Conservation (phyloP, 2,888 invertebrate species). For the Itoplectis maculator region DNA sequence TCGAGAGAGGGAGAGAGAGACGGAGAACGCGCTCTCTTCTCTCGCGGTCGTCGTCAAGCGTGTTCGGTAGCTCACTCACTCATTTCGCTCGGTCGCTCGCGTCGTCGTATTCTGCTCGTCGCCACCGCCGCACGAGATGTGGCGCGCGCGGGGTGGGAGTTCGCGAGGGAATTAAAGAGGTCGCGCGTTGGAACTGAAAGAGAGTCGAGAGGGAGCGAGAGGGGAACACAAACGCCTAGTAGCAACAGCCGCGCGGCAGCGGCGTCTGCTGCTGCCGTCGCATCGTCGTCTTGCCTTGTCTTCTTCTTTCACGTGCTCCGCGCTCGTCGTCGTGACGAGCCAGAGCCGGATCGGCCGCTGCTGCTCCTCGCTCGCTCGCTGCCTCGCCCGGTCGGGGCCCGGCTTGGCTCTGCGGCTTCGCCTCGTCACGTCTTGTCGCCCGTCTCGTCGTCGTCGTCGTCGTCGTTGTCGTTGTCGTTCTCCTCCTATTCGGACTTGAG, state of each 20-base stretch:
- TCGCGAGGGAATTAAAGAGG: slow-evolving; percentile 45
- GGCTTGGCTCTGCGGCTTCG: slow-evolving; percentile 13
- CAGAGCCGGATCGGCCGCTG: slow-evolving; percentile 32
- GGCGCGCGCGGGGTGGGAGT: slow-evolving; percentile 8
- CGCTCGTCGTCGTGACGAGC: slow-evolving; percentile 28
- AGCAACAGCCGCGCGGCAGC: slow-evolving; percentile 9
- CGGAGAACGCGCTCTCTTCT: neutral
- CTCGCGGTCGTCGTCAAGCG: slow-evolving; percentile 16
- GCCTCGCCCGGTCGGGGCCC: slow-evolving; percentile 33
- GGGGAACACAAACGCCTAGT: slow-evolving; percentile 26
- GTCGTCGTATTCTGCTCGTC: neutral
- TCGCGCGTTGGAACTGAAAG: slow-evolving; percentile 23
- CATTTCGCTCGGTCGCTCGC: slow-evolving; percentile 3
- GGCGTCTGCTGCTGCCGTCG: slow-evolving; percentile 6
- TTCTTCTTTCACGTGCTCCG: slow-evolving; percentile 31
- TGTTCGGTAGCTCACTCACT: slow-evolving; percentile 8
- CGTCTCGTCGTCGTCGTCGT: too few species aligned
- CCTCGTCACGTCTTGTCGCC: slow-evolving; percentile 23
- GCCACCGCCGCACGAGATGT: slow-evolving; percentile 19
- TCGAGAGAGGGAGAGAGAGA: slow-evolving; percentile 43
- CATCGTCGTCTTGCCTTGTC: slow-evolving; percentile 19
- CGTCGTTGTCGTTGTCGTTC: too few species aligned
- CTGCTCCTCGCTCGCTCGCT: too few species aligned
- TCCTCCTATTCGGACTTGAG: slow-evolving; percentile 35
- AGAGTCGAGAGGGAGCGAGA: slow-evolving; percentile 27